These are phyloP conservation scores for Archegozetes longisetosus DNA, from an alignment of 1,140 invertebrate species.

Conservation along the genomic window DNA sequence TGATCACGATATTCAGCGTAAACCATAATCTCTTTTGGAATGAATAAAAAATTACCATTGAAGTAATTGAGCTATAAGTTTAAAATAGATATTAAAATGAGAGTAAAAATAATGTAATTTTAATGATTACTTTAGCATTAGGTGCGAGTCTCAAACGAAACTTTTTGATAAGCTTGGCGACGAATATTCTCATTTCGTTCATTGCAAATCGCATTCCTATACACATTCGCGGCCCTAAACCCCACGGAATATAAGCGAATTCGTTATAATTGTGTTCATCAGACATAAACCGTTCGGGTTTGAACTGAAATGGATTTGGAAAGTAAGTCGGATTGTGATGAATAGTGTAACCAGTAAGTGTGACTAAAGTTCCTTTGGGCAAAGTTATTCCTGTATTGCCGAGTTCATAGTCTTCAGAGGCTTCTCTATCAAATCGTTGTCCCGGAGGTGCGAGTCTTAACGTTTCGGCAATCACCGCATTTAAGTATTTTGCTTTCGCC, in stretches of 20 bases:
- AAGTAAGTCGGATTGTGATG: slow-evolving; percentile 48
- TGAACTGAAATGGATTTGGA: slow-evolving; percentile 49
- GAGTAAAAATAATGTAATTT: no score
- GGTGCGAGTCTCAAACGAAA: no score
- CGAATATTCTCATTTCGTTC: slow-evolving; percentile 35
- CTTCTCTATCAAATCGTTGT: neutral
- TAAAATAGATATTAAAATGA: no score
- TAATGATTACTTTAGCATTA: no score
- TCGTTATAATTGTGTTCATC: slow-evolving; percentile 30
- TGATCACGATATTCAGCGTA: no score
- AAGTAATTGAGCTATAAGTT: no score
- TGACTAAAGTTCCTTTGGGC: no score
- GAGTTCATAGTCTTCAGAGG: neutral
- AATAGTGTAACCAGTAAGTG: slow-evolving; percentile 26
- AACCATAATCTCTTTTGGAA: no score
- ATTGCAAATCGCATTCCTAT: slow-evolving; percentile 38
- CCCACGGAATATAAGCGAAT: slow-evolving; percentile 30
- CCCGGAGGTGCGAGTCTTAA: slow-evolving; percentile 27
- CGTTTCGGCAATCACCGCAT: slow-evolving; percentile 28
- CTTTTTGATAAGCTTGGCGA: slow-evolving; percentile 9
- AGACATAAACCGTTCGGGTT: slow-evolving; percentile 53
- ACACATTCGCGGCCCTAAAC: slow-evolving; percentile 29
- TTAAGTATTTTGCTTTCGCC: slow-evolving; percentile 26
- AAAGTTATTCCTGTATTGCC: neutral
- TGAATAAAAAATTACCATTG: no score